Conservation (phyloP, 2,113 vertebrate genomes). For the Embiotoca jacksoni region DNA sequence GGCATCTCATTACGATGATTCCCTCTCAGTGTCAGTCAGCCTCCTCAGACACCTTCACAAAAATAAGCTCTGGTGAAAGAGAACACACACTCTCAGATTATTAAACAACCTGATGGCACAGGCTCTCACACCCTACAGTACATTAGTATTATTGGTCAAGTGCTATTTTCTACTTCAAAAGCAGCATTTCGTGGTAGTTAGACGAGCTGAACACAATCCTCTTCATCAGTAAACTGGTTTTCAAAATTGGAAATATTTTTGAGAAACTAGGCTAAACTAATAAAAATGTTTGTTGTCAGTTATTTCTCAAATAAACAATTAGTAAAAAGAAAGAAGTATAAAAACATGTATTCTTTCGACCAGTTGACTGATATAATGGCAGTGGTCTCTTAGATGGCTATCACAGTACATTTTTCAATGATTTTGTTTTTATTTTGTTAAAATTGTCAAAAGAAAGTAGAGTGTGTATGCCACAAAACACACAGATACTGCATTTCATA, state of each 20-base stretch:
- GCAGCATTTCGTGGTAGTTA: constrained; percentile 1
- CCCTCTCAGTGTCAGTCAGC: constrained; percentile 61
- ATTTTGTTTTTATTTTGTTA: no score
- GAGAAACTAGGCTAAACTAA: not conserved
- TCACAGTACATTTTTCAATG: no score
- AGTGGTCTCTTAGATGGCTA: no score
- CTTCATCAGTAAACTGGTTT: not conserved
- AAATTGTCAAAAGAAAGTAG: no score
- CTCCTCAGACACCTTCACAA: constrained; percentile 61
- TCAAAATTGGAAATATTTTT: not conserved
- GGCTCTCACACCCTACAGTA: constrained; percentile 10
- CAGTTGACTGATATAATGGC: no score
- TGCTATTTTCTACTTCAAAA: constrained; percentile 20
- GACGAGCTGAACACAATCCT: not conserved
- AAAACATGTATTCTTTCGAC: no score
- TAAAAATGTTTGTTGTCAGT: not conserved
- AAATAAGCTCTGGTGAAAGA: constrained; percentile 24
- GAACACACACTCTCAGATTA: constrained; percentile 50
- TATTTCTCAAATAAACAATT: not conserved
- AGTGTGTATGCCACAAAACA: not conserved
- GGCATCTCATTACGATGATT: constrained; percentile 77
- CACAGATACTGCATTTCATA: not conserved
- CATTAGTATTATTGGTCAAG: constrained; percentile 14
- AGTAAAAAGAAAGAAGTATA: no score
- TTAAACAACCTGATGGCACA: constrained; percentile 47